Conservation (phyloP, 2,113 vertebrate genomes). For the Callocephalon fimbriatum region DNA sequence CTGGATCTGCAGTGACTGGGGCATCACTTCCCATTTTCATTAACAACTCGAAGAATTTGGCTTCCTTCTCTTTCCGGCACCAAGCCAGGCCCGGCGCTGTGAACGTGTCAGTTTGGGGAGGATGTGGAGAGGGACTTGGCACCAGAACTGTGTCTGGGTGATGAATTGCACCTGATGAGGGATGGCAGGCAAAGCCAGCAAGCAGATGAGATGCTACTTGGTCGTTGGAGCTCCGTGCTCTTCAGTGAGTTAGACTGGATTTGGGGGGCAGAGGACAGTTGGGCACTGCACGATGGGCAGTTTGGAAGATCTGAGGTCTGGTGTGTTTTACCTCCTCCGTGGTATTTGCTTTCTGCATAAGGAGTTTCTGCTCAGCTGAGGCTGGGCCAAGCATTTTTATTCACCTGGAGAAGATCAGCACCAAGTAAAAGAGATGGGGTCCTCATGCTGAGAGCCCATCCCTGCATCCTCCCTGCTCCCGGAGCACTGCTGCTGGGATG, state of each 20-base stretch:
- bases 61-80: neutral
- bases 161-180: neutral
- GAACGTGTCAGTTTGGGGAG: neutral
- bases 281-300: neutral
- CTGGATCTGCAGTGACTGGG: neutral
- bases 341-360: neutral
- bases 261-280: neutral
- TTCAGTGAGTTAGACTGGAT: neutral
- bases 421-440: neutral
- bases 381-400: neutral
- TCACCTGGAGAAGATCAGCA: neutral
- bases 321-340: neutral
- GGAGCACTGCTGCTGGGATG: neutral
- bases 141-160: neutral
- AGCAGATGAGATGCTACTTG: neutral
- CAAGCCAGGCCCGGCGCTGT: neutral
- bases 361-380: neutral
- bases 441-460: neutral
- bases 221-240: fast-evolving
- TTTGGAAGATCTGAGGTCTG: neutral
- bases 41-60: neutral
- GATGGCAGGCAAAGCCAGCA: neutral
- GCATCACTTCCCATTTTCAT: neutral
- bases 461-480: neutral
- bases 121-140: neutral